Base-by-base conservation (phyloP, 2,888 invertebrate species). In the Gnatocerus cornutus region DNA sequence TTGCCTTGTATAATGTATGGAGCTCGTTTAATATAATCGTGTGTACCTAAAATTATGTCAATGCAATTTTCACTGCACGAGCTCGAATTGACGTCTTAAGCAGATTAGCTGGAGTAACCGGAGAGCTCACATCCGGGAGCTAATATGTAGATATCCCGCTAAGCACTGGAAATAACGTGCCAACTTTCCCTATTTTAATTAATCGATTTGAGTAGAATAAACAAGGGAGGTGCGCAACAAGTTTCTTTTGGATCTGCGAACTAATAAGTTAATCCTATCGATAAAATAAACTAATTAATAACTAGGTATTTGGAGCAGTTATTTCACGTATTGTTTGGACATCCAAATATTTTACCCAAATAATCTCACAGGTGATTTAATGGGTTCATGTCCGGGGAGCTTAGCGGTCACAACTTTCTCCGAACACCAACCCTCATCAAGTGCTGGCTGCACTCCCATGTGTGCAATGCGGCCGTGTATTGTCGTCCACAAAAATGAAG, bases 161-260 rank as follows among this genome's bases (percentile, higher is more conserved):
- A 46, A 65, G 45, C 53, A 56, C 65, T 65, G 45, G 41, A 14
- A 27, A 65, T 46, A 65, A 56, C n/a, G 56, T 30, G 14, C 13
- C 33, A 13, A 33, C 63, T 41, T 53, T 63, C 46, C 13, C 63
- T 16, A 65, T 65, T 65, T 56, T 56, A 56, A 55, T 65, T 65
- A 65, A 14, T 43, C 56, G 4, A 64, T 53, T 33, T 65, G 56
- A 33, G 33, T 7, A 65, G 46, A 55, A 41, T 41, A 64, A 52
- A 12, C 7, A 30, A 56, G 56, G 56, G 29, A 45, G 21, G 39
- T 65, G 65, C 56, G 65, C 65, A 56, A 65, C 56, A 65, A 55
- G 55, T 59, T 29, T 9, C 9, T 1, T 21, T 21, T 21, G 1
- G 21, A 21, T 21, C 21, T 21, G 21, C 4, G 2, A 21, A 21